These are phyloP conservation scores for Troglohyphantes excavatus DNA, from an alignment of 2,888 invertebrate genomes.

Conservation along the genomic window DNA sequence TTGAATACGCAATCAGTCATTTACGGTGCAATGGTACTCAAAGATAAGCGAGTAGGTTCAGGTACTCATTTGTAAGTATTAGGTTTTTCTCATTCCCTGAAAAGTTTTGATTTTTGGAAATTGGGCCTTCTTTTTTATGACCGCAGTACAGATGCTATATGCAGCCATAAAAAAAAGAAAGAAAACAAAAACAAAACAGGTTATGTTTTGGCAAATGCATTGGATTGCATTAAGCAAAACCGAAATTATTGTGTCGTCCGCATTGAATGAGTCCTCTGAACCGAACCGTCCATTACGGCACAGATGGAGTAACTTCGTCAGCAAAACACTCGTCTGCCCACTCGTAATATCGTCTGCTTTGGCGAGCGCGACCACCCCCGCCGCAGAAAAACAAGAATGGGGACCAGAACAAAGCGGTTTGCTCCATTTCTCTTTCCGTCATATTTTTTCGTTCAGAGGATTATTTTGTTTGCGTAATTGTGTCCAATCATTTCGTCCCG, in stretches of 20 bases:
- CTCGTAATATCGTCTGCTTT: slow-evolving; percentile 7
- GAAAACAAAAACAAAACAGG: no score
- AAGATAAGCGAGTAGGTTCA: no score
- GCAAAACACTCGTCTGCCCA: slow-evolving; percentile 62
- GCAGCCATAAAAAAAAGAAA: no score
- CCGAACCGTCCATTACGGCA: slow-evolving; percentile 37
- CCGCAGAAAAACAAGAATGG: background rate
- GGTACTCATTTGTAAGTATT: no score
- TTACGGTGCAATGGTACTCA: no score
- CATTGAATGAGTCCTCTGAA: slow-evolving; percentile 3
- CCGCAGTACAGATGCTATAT: no score
- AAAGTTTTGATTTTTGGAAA: no score
- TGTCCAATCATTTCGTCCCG: background rate
- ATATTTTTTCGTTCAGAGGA: slow-evolving; percentile 17
- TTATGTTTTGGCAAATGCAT: background rate
- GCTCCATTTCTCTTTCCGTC: background rate
- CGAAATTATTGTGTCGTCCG: background rate
- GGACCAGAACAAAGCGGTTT: slow-evolving; percentile 20
- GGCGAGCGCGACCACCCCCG: background rate
- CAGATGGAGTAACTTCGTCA: slow-evolving; percentile 70
- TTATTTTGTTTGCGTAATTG: slow-evolving; percentile 51
- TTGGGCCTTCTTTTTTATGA: no score
- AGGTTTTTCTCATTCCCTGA: no score
- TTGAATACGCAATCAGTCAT: no score
- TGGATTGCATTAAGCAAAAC: background rate